Percentiles rank a stretch among this genome's conserved stretches.
phyloP scores from a whole-genome alignment of 2,888 invertebrate genomes.

The Caenorhabditis sp. region DNA sequence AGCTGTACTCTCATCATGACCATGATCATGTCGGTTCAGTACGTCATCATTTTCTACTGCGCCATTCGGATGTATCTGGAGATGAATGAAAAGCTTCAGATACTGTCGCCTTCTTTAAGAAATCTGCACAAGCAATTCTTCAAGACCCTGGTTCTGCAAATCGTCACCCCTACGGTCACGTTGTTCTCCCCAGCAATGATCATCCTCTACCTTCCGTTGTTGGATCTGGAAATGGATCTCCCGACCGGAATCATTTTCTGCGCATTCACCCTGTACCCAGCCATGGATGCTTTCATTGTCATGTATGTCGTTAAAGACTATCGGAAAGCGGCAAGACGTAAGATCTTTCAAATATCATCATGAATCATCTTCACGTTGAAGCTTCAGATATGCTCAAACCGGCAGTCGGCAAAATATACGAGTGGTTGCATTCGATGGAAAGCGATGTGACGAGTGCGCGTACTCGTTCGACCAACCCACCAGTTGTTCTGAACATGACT shows the following conservation, averaged over 20 bases:
- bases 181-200: slow-evolving; percentile 32
- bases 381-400: background rate
- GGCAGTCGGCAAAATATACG: no score
- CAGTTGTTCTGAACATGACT: no score
- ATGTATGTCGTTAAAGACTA: slow-evolving; percentile 32
- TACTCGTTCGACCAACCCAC: no score
- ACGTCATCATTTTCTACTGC: slow-evolving; percentile 38
- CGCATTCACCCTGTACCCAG: slow-evolving; percentile 23
- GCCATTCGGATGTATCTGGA: background rate
- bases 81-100: slow-evolving; percentile 31
- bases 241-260: slow-evolving; percentile 35
- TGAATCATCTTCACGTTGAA: no score
- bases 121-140: slow-evolving; percentile 28
- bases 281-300: slow-evolving; percentile 20
- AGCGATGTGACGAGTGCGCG: no score
- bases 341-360: background rate
- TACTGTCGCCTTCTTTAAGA: background rate
- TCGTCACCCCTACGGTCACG: slow-evolving; percentile 15
- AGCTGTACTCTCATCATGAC: slow-evolving; percentile 11
- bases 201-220: slow-evolving; percentile 28
- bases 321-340: background rate
- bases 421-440: no score
- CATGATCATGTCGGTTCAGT: slow-evolving; percentile 25
- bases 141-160: slow-evolving; percentile 17
- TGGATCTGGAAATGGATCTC: slow-evolving; percentile 10